Percentiles rank a stretch among this genome's conserved stretches.
Conservation (phyloP, 2,888 invertebrate genomes). For the Scaptomyza tumidula region DNA sequence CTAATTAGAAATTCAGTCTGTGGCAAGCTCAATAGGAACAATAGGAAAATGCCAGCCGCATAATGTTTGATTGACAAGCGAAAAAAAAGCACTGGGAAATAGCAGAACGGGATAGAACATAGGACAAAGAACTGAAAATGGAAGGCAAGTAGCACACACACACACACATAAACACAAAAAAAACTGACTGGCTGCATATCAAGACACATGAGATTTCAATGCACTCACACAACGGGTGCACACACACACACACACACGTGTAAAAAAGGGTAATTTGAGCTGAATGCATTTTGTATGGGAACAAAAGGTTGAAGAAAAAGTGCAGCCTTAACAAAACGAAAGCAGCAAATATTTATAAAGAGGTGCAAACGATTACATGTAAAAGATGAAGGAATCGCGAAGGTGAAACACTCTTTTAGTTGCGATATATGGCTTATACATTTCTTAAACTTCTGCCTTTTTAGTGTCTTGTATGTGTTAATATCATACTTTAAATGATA, state of each 20-base stretch:
- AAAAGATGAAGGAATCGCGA: not conserved
- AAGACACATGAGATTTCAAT: constrained; percentile 20
- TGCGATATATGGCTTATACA: too few relatives aligned
- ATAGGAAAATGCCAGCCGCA: constrained; percentile 45
- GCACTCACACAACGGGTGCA: constrained; percentile 10
- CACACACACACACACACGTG: not conserved
- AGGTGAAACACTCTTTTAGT: not conserved
- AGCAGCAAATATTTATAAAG: constrained; percentile 3
- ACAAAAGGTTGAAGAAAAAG: constrained; percentile 38
- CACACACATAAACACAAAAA: constrained; percentile 33
- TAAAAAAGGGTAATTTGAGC: constrained; percentile 21
- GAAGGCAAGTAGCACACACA: not conserved
- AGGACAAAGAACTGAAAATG: constrained; percentile 2
- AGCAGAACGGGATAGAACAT: not conserved
- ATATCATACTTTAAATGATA: too few relatives aligned
- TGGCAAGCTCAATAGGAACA: constrained; percentile 41
- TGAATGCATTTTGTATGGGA: constrained; percentile 25
- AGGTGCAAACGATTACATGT: not conserved
- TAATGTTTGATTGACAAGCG: constrained; percentile 77
- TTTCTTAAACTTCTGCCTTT: too few relatives aligned
- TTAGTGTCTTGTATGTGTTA: too few relatives aligned
- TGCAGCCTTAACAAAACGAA: not conserved
- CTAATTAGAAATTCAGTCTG: constrained; percentile 53
- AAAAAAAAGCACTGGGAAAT: constrained; percentile 14
- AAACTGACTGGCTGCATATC: constrained; percentile 50